phyloP scores from a whole-genome alignment of 2,888 invertebrate species.

The Bembecia ichneumoniformis region DNA sequence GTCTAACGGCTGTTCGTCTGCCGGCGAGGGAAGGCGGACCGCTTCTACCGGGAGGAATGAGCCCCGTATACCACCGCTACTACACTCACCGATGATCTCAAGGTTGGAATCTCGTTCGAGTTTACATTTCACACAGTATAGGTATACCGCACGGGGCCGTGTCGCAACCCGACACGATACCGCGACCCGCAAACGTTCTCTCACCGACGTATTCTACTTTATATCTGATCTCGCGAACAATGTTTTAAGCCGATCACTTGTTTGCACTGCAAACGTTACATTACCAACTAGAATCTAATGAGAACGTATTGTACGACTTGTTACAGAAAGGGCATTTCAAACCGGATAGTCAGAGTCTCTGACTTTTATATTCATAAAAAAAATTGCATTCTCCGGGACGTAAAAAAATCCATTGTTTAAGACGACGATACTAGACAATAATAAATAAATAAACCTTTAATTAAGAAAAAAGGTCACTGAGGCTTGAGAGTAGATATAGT shows the following conservation, averaged over 20 bases:
- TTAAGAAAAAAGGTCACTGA: too few species aligned
- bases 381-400: too few species aligned
- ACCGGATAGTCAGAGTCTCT: too few species aligned
- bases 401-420: too few species aligned
- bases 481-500: too few species aligned
- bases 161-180: slow-evolving; percentile 40
- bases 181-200: slow-evolving; percentile 42
- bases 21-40: slow-evolving; percentile 63
- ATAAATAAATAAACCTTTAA: too few species aligned
- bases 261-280: neutral
- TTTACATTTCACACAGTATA: slow-evolving; percentile 11
- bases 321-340: too few species aligned
- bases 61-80: slow-evolving; percentile 63
- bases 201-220: slow-evolving; percentile 9
- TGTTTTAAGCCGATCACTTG: slow-evolving; percentile 17
- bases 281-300: too few species aligned
- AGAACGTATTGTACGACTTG: too few species aligned
- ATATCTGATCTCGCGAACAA: slow-evolving; percentile 49
- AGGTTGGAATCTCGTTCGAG: slow-evolving; percentile 48
- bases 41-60: slow-evolving; percentile 68
- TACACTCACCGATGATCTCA: slow-evolving; percentile 71
- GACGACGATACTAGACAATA: too few species aligned
- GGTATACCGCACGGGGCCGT: slow-evolving; percentile 16
- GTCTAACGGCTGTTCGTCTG: slow-evolving; percentile 64
- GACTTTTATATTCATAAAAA: too few species aligned